Conservation (phyloP, 2,113 vertebrate species). For the Emydura subglobosa region DNA sequence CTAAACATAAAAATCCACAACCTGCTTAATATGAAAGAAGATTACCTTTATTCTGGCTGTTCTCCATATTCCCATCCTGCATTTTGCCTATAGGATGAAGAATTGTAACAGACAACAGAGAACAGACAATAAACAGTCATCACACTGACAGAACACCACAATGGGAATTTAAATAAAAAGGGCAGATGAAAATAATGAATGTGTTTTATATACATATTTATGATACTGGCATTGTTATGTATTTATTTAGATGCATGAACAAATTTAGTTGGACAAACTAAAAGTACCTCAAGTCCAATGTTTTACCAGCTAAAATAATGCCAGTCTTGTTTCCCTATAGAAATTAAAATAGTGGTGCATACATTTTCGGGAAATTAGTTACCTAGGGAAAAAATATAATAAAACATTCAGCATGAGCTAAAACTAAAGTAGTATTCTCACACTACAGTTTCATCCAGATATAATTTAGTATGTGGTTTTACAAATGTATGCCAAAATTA, state of each 20-base stretch:
- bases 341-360: not conserved
- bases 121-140: slow-evolving; percentile 89
- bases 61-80: slow-evolving; percentile 99
- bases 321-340: not conserved
- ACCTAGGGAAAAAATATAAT: not conserved
- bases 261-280: not conserved
- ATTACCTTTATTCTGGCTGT: slow-evolving; percentile 99
- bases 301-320: not conserved
- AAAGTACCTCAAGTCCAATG: not conserved
- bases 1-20: slow-evolving; percentile 42
- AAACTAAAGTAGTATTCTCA: not conserved
- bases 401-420: accelerated
- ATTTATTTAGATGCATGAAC: not conserved
- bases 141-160: slow-evolving; percentile 80
- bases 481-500: not conserved
- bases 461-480: not conserved
- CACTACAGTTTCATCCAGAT: not conserved
- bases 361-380: not conserved
- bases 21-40: slow-evolving; percentile 73
- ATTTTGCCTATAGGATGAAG: slow-evolving; percentile 99
- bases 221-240: not conserved
- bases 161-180: slow-evolving; percentile 79
- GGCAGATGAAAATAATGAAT: slow-evolving; percentile 77
- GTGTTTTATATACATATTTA: slow-evolving; percentile 16
- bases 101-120: slow-evolving; percentile 96